Evolutionary conservation across 2,797 vertebrate species (phyloP), one percentile per base, ranked within the genome.

Genomic region (Chelidonichthys spinosus): DNA sequence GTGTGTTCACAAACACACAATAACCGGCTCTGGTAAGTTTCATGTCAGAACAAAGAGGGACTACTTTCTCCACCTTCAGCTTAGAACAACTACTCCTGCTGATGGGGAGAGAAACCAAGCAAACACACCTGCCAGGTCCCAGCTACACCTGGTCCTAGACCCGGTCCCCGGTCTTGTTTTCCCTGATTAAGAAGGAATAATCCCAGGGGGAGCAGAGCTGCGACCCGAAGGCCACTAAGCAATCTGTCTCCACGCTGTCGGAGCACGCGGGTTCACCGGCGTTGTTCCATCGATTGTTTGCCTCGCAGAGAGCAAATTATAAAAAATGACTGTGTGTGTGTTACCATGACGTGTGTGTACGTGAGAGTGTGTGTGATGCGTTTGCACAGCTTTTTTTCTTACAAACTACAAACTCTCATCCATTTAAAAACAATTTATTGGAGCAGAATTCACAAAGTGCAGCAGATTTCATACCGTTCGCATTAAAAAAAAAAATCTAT

Each of bases 151-250:
- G 53, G 4, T 25, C 61, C n/a, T n/a, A n/a, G n/a, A n/a, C n/a
- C 43, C 53, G 47, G 5, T 71, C 50, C 68, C 42, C 18, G 53
- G 4, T 25, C 61, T 85, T 69, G 55, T 79, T 86, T 86, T 60
- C 56, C 54, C 62, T 82, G 78, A 82, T 83, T 81, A 83, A 81
- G 79, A 74, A 52, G 55, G 13, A 79, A n/a, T 1, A n/a, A 10
- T 0, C 36, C 63, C 44, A 13, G n/a, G 69, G 76, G 74, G 43
- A 60, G 44, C 62, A 25, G 37, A 66, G 62, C 54, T 33, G 33
- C 18, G 13, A 78, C 39, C 68, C 67, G 72, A 79, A 59, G 80
- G 55, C 11, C 11, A 71, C 76, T 63, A 68, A 83, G 58, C 70
- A 78, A 62, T 66, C 52, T 70, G 0, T 2, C 63, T 69, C 69